Evolutionary conservation across 2,888 invertebrate genomes (phyloP).

Genomic region (Malthinus flaveolus): DNA sequence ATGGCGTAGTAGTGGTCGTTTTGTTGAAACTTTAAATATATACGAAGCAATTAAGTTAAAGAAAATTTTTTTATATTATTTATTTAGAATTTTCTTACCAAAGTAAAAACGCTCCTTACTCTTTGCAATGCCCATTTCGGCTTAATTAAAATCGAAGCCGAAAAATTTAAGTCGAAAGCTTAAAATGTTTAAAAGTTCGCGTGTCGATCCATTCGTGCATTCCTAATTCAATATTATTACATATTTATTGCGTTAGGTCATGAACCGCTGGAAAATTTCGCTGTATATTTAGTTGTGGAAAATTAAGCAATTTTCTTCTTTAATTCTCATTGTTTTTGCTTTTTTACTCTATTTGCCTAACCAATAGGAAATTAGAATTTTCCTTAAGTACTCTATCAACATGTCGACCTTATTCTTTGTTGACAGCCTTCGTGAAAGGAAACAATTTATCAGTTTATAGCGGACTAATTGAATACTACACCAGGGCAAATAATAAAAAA

Average conservation of each 20-base stretch:
- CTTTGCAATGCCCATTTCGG: too few relatives aligned
- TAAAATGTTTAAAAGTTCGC: constrained; percentile 4
- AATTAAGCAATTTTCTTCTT: background rate
- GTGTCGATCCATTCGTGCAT: constrained; percentile 13
- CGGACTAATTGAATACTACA: constrained; percentile 5
- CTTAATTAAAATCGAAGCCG: too few relatives aligned
- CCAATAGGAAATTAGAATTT: constrained; percentile 8
- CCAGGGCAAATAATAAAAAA: background rate
- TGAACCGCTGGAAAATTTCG: background rate
- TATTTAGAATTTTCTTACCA: too few relatives aligned
- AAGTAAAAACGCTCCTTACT: too few relatives aligned
- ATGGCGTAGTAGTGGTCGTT: too few relatives aligned
- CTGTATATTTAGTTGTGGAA: background rate
- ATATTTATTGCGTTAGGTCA: background rate
- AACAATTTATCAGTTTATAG: constrained; percentile 2
- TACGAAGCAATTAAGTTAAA: too few relatives aligned
- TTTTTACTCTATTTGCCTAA: constrained; percentile 2
- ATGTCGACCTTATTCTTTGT: constrained; percentile 7
- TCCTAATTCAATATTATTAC: constrained; percentile 17
- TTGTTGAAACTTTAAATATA: too few relatives aligned
- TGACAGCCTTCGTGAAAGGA: constrained; percentile 6
- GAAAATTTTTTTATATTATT: too few relatives aligned
- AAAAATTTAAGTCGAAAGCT: too few relatives aligned
- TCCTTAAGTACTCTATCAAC: constrained; percentile 6
- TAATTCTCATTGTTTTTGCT: constrained; percentile 2